Evolutionary conservation across 2,113 vertebrate genomes (phyloP).

Genomic region (Sapajus apella): DNA sequence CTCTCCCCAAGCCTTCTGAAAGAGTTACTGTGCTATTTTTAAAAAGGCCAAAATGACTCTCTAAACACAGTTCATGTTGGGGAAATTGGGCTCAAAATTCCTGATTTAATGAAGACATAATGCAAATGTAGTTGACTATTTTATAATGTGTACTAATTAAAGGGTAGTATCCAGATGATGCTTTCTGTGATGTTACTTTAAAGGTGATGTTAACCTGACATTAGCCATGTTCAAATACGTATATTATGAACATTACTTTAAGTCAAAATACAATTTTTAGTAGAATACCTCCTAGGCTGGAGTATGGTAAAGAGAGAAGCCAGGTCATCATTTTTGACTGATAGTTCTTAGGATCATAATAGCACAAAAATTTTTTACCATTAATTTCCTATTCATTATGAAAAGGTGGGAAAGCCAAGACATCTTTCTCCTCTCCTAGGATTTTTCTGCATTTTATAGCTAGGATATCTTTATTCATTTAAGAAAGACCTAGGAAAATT

Average conservation of each 20-base stretch:
- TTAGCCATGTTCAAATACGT: slow-evolving; percentile 4
- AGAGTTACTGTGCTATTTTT: neutral
- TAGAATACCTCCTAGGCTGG: too few relatives aligned
- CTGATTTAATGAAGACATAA: slow-evolving; percentile 33
- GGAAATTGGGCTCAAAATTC: neutral
- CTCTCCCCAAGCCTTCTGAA: neutral
- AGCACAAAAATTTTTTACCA: neutral
- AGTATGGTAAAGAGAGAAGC: neutral
- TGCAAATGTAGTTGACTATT: slow-evolving; percentile 9
- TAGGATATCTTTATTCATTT: slow-evolving; percentile 28
- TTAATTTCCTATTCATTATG: neutral
- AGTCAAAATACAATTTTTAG: neutral
- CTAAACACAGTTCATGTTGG: neutral
- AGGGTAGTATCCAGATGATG: neutral
- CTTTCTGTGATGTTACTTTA: slow-evolving; percentile 7
- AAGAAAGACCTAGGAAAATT: neutral
- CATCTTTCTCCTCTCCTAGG: neutral
- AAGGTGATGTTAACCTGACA: neutral
- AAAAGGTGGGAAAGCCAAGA: neutral
- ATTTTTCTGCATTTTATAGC: neutral
- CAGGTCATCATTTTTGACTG: neutral
- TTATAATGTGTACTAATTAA: slow-evolving; percentile 20
- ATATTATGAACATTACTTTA: slow-evolving; percentile 12
- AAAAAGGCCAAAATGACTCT: neutral
- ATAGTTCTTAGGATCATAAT: neutral